These are phyloP conservation scores for Corythornis vintsioides DNA, from an alignment of 2,113 vertebrate species.

Conservation along the genomic window DNA sequence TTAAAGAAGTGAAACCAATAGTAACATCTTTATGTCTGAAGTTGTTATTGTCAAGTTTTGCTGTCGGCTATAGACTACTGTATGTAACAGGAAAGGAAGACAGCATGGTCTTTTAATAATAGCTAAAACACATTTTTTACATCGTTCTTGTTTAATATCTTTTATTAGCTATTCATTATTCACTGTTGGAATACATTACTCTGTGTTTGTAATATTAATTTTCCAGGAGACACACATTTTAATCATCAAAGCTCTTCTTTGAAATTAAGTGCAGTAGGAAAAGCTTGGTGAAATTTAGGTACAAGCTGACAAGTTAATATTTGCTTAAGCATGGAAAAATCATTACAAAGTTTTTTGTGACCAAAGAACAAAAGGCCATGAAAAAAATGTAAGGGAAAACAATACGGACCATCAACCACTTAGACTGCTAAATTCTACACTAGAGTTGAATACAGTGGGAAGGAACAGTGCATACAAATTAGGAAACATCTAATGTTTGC, in stretches of 20 bases:
- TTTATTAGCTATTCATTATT: slow-evolving; percentile 59
- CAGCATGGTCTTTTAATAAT: slow-evolving; percentile 53
- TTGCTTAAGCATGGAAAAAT: slow-evolving; percentile 1
- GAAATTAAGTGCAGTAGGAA: slow-evolving; percentile 7
- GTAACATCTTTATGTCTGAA: slow-evolving; percentile 43
- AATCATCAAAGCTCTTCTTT: background rate
- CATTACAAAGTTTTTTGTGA: background rate
- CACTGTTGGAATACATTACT: background rate
- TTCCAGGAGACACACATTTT: background rate
- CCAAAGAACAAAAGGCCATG: background rate
- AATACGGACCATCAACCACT: background rate
- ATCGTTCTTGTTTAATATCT: slow-evolving; percentile 12
- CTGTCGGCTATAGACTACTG: slow-evolving; percentile 5
- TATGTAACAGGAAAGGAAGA: slow-evolving; percentile 17
- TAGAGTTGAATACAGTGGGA: background rate
- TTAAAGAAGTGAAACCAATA: slow-evolving; percentile 30
- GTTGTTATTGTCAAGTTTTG: background rate
- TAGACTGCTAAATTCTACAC: background rate
- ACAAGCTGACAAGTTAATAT: slow-evolving; percentile 22
- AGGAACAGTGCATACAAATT: background rate
- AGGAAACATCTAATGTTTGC: slow-evolving; percentile 15
- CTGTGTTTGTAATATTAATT: background rate
- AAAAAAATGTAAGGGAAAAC: background rate
- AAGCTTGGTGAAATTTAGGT: slow-evolving; percentile 31
- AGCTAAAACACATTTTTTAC: slow-evolving; percentile 28